Base-by-base conservation (phyloP, 2,797 vertebrate genomes). In the Pseudochromis fuscus region DNA sequence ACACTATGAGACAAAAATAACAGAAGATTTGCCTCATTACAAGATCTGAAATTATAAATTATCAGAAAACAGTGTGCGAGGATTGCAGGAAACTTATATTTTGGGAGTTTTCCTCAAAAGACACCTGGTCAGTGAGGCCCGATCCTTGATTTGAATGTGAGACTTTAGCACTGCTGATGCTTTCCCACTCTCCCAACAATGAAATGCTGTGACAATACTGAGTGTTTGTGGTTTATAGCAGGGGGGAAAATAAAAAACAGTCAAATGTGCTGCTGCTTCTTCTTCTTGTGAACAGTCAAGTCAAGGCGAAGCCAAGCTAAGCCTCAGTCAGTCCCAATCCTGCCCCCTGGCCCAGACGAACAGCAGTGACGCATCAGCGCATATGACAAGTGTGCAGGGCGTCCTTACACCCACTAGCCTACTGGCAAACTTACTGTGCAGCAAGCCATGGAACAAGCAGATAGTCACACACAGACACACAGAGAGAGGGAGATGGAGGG, bases 381-480 rank as follows among this genome's bases (percentile, higher is more conserved):
- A 62, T 73, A 72, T 66, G 72, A 81, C 61, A 75, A 75, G 81
- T 25, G 57, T 60, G 67, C 69, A 18, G 35, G 63, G 57, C 50
- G 3, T 49, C 64, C 56, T 42, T 27, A 19, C 27, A 40, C 60
- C 61, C 77, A 57, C 63, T 50, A 30, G 50, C 64, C 68, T n/a
- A 28, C 75, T 52, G 64, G 70, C 57, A 31, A 33, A 42, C 64
- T 57, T n/a, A 42, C 51, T 66, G 67, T 38, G 56, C 56, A 68
- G 44, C 61, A 6, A 27, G 59, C 55, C 28, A 18, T 16, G 45
- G 38, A 69, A 23, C 44, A 53, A 48, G 55, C 35, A 45, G 67
- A 77, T 21, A 45, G 45, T 7, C 10, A 3, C 48, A 33, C 18
- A 19, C n/a, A n/a, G n/a, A n/a, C n/a, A n/a, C 15, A 4, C 40